Evolutionary conservation across 23 tunicate genomes (phyloP).

Genomic region (Ascidia mentula): DNA sequence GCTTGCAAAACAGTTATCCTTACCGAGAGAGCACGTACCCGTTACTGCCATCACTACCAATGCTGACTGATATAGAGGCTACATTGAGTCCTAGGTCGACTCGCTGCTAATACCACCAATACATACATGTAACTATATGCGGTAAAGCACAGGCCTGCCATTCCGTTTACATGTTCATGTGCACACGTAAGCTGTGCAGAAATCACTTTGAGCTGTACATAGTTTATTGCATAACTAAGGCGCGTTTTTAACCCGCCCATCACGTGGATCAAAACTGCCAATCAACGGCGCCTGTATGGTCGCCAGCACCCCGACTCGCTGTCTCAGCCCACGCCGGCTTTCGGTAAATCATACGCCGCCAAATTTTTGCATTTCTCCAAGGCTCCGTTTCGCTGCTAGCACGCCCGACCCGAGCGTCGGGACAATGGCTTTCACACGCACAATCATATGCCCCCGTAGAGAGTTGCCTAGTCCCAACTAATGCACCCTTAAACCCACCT

Average conservation of each 20-base stretch:
- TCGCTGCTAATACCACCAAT: slow-evolving; percentile 2
- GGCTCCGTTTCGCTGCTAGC: slow-evolving; percentile 1
- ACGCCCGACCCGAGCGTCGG: not conserved
- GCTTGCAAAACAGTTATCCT: not conserved
- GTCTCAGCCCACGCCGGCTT: slow-evolving; percentile 10
- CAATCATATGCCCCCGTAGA: not conserved
- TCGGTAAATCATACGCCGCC: not conserved
- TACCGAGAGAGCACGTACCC: not conserved
- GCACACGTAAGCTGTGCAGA: not conserved
- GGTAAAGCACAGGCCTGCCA: slow-evolving; percentile 30
- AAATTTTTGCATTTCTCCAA: not conserved
- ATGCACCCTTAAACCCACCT: not conserved
- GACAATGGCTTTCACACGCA: not conserved
- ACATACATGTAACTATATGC: not conserved
- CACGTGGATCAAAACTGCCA: slow-evolving; percentile 26
- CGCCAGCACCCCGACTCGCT: slow-evolving; percentile 4
- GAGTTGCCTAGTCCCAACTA: not conserved
- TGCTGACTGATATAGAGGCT: slow-evolving; percentile 9
- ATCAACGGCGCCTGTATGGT: not conserved
- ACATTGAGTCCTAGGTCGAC: not conserved
- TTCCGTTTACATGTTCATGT: not conserved
- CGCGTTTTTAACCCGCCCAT: not conserved
- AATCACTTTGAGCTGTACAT: not conserved
- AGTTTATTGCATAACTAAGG: not conserved
- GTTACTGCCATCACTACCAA: not conserved